Evolutionary conservation across 2,888 invertebrate genomes (phyloP).

Genomic region (Gonocerus acuteangulatus): DNA sequence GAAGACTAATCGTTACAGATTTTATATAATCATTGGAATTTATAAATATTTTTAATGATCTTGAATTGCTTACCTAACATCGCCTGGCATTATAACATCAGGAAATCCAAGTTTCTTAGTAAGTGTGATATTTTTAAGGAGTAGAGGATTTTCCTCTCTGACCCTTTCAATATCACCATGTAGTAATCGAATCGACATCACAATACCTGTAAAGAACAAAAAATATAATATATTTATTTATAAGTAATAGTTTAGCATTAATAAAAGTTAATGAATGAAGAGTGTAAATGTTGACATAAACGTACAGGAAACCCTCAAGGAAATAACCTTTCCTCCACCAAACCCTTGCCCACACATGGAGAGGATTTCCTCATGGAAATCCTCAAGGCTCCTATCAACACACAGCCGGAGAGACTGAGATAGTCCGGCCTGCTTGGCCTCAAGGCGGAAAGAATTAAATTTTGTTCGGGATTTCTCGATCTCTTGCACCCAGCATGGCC

Average conservation of each 20-base stretch:
- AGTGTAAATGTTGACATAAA: neutral
- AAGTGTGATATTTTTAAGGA: slow-evolving; percentile 73
- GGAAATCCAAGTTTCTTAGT: slow-evolving; percentile 87
- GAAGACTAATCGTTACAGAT: too few species aligned
- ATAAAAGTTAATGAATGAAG: neutral
- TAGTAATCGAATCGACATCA: slow-evolving; percentile 69
- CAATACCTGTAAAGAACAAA: slow-evolving; percentile 52
- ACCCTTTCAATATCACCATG: slow-evolving; percentile 74
- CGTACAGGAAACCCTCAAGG: neutral
- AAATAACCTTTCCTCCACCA: neutral
- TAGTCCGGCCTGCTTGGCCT: too few species aligned
- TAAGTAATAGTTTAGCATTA: neutral
- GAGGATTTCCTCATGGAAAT: too few species aligned
- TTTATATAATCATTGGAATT: too few species aligned
- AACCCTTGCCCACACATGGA: too few species aligned
- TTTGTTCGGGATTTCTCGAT: too few species aligned
- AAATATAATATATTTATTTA: slow-evolving; percentile 9
- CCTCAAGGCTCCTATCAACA: too few species aligned
- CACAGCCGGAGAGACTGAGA: too few species aligned
- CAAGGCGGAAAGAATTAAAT: too few species aligned
- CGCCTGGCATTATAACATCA: slow-evolving; percentile 93
- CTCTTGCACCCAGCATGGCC: too few species aligned
- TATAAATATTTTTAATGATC: too few species aligned
- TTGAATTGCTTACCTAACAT: slow-evolving; percentile 56
- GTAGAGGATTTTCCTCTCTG: slow-evolving; percentile 64